Evolutionary conservation across 1,140 invertebrate genomes (phyloP).

Genomic region (Drusus annulatus): DNA sequence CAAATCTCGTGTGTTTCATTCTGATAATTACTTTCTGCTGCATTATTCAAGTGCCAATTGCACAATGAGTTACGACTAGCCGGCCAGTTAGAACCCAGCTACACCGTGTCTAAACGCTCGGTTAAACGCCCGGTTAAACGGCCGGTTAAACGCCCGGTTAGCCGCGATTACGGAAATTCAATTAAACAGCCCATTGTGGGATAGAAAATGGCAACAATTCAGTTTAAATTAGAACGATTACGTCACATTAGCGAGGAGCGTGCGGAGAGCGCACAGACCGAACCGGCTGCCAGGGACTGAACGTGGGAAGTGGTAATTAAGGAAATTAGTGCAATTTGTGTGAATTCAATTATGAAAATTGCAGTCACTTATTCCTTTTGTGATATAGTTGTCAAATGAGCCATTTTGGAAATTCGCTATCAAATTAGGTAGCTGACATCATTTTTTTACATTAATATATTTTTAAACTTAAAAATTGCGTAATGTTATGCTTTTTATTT

Average conservation of each 20-base stretch:
- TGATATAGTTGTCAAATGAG: neutral
- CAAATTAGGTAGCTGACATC: neutral
- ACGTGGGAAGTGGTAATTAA: slow-evolving; percentile 8
- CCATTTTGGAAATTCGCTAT: neutral
- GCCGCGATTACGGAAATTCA: slow-evolving; percentile 55
- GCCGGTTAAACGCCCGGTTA: slow-evolving; percentile 39
- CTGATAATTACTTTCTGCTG: neutral
- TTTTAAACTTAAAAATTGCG: no score
- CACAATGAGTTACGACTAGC: slow-evolving; percentile 45
- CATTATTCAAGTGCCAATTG: slow-evolving; percentile 55
- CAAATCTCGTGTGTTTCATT: no score
- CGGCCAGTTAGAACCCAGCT: slow-evolving; percentile 4
- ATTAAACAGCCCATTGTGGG: slow-evolving; percentile 55
- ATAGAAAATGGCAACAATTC: slow-evolving; percentile 35
- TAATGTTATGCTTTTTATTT: no score
- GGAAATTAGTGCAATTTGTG: slow-evolving; percentile 21
- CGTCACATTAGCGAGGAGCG: slow-evolving; percentile 13
- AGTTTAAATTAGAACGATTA: slow-evolving; percentile 37
- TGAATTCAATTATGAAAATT: slow-evolving; percentile 17
- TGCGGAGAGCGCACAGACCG: neutral
- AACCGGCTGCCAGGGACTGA: neutral
- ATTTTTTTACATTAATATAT: neutral
- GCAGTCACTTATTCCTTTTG: neutral
- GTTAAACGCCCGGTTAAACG: slow-evolving; percentile 33
- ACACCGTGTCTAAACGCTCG: slow-evolving; percentile 25